phyloP scores from a whole-genome alignment of 2,113 vertebrate species.

The Cyprinodon variegatus region DNA sequence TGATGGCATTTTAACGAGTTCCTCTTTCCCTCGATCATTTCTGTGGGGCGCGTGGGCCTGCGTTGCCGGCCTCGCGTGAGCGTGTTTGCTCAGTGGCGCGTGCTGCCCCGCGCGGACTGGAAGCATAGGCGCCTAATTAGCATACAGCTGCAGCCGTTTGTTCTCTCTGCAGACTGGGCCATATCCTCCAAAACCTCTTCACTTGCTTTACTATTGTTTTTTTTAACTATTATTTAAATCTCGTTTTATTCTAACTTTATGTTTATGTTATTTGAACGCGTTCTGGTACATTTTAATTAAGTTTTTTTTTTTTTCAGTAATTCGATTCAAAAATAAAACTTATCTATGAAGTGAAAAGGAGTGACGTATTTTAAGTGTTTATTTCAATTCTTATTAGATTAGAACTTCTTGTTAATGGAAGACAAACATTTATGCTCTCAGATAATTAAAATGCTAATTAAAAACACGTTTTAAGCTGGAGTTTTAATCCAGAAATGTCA shows the following conservation, averaged over 20 bases:
- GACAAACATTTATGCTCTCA: not conserved
- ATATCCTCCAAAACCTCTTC: slow-evolving; percentile 66
- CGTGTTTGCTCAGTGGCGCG: slow-evolving; percentile 89
- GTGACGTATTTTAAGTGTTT: not conserved
- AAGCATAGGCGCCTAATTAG: slow-evolving; percentile 86
- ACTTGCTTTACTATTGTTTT: slow-evolving; percentile 12
- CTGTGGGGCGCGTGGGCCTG: slow-evolving; percentile 57
- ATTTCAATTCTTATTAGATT: not conserved
- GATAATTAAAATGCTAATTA: not conserved
- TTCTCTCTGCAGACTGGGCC: slow-evolving; percentile 60
- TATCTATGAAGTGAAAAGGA: not conserved
- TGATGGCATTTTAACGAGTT: slow-evolving; percentile 82
- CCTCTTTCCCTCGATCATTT: slow-evolving; percentile 69
- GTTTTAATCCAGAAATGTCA: not conserved
- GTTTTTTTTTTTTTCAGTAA: not conserved
- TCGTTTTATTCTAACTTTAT: not conserved
- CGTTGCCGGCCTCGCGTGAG: slow-evolving; percentile 70
- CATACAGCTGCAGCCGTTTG: slow-evolving; percentile 90
- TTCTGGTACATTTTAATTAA: not conserved
- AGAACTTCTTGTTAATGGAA: not conserved
- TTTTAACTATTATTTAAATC: slow-evolving; percentile 1
- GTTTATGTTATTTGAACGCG: not conserved
- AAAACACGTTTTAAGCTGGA: not conserved
- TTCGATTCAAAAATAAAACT: not conserved
- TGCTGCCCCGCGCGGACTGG: slow-evolving; percentile 78